phyloP scores from a whole-genome alignment of 2,113 vertebrate species.

The Hassar affinis region DNA sequence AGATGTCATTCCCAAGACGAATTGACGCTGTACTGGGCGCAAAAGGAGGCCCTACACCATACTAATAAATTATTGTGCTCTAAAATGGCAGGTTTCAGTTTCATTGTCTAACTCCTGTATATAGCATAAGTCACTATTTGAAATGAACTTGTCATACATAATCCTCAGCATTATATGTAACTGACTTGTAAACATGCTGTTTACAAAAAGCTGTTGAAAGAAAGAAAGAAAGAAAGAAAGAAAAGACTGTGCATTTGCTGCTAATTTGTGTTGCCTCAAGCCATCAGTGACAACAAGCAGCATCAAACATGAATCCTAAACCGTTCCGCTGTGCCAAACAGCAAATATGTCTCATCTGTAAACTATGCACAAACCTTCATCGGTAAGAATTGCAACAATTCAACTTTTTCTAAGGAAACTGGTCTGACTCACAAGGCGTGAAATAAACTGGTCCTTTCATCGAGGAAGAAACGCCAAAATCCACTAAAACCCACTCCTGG shows the following conservation, averaged over 20 bases:
- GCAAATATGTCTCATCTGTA: slow-evolving; percentile 10
- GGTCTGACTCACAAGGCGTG: slow-evolving; percentile 7
- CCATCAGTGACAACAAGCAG: slow-evolving; percentile 9
- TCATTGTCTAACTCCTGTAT: no score
- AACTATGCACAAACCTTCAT: slow-evolving; percentile 14
- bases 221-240: slow-evolving; percentile 7
- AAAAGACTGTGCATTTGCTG: background rate
- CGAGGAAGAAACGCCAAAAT: background rate
- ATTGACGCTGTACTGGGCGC: no score
- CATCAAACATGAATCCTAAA: background rate
- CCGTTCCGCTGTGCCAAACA: background rate
- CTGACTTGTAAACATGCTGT: background rate
- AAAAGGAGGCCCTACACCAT: no score
- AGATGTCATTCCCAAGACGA: no score
- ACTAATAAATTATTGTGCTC: no score
- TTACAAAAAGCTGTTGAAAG: background rate
- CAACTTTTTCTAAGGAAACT: background rate
- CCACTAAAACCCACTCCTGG: background rate
- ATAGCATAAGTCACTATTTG: background rate
- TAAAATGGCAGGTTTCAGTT: no score
- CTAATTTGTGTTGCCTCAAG: slow-evolving; percentile 16
- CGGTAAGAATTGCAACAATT: background rate
- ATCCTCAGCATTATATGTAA: background rate
- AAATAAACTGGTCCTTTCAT: background rate
- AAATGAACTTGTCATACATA: background rate